Percentiles rank a stretch among this genome's conserved stretches.
Evolutionary conservation across 2,113 vertebrate genomes (phyloP).

Genomic region (Pseudorhombus dupliciocellatus): DNA sequence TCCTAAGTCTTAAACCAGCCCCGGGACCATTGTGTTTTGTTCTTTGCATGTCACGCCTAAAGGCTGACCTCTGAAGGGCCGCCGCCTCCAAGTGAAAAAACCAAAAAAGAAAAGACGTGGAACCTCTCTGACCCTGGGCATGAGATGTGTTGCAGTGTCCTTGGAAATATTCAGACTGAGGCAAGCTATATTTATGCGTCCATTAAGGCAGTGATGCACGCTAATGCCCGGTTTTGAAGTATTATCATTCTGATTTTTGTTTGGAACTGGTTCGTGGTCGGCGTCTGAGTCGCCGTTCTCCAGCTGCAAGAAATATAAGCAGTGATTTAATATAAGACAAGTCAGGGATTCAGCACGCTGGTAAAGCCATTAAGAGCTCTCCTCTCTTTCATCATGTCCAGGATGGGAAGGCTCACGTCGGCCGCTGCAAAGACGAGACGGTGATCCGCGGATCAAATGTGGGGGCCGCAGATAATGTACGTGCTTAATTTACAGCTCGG

Average conservation of each 20-base stretch:
- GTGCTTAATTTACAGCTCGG: constrained; percentile 73
- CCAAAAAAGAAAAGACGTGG: constrained; percentile 1
- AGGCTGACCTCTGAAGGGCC: constrained; percentile 39
- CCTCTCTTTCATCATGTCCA: constrained; percentile 71
- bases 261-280: constrained; percentile 38
- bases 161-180: constrained; percentile 22
- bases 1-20: constrained; percentile 73
- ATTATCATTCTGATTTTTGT: constrained; percentile 53
- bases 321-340: constrained; percentile 73
- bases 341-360: constrained; percentile 61
- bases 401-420: constrained; percentile 53
- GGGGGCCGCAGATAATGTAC: constrained; percentile 61
- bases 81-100: constrained; percentile 31
- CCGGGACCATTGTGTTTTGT: constrained; percentile 47
- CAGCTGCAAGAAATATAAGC: constrained; percentile 71
- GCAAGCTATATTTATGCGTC: constrained; percentile 29
- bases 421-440: constrained; percentile 33
- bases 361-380: constrained; percentile 72
- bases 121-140: not conserved
- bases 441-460: constrained; percentile 60
- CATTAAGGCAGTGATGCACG: constrained; percentile 25
- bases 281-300: constrained; percentile 50
- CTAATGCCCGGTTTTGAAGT: constrained; percentile 9
- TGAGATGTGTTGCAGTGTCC: constrained; percentile 33
- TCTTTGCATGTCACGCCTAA: constrained; percentile 60